Evolutionary conservation across 2,888 invertebrate species (phyloP), one percentile per base, ranked within the genome.

Genomic region (Boloria selene): DNA sequence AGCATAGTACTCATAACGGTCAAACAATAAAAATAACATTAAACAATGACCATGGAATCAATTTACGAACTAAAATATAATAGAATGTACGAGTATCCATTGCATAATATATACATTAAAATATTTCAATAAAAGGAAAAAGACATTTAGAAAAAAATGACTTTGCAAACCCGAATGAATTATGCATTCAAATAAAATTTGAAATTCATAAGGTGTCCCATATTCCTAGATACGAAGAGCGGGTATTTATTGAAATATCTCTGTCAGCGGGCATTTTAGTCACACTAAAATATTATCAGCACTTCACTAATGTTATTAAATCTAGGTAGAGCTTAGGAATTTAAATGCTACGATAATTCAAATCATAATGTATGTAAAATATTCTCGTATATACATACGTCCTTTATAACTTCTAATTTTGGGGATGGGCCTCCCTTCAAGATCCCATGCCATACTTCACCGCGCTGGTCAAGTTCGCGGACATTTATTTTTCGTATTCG

Each of bases 101-200:
- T 71, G 73, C 69, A 79, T 80, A 72, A 73, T 70, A 65, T 13
- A 51, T 22, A 26, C 31, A n/a, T 55, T 55, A 38, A 10, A 38
- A 65, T 54, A 61, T 68, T 65, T 63, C 49, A 58, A 68, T 66
- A 68, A 72, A 77, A 74, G 66, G 72, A 71, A 78, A 75, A 76
- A 70, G 70, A 72, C 74, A 76, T 79, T 79, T 77, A 65, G 72
- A 74, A 69, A 77, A 82, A 82, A 81, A 79, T 77, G 78, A 83
- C 78, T 82, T 83, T 78, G 74, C 75, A 69, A 79, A 81, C 73
- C 77, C 74, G 68, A 73, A 76, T 73, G 74, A 82, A 84, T 84
- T 82, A 83, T 82, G 69, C 76, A 84, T 84, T 83, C 78, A 79
- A 80, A 83, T 82, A 71, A 74, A 75, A 83, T 82, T 81, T 81